Percentiles rank a stretch among this genome's conserved stretches.
phyloP scores from a whole-genome alignment of 2,797 vertebrate species.

The Oryzias sinensis region DNA sequence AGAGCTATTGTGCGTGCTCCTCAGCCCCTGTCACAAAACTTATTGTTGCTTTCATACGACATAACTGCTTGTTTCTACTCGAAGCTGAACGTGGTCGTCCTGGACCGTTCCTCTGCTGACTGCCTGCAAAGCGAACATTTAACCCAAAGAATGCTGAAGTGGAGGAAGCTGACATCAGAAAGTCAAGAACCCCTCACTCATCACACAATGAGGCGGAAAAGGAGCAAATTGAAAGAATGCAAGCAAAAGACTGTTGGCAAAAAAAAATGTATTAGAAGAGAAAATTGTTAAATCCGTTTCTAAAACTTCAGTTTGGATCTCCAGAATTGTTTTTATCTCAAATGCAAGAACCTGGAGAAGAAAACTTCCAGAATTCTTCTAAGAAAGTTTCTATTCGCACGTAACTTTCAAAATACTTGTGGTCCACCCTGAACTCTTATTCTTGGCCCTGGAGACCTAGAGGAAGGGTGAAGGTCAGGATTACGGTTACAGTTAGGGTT shows the following conservation, averaged over 20 bases:
- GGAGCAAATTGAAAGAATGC: conserved; percentile 43
- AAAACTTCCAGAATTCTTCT: conserved; percentile 11
- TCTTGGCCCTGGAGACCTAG: too few species aligned
- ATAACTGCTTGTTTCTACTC: conserved; percentile 52
- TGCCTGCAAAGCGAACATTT: conserved; percentile 33
- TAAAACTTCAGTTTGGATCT: neutral
- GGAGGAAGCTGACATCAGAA: conserved; percentile 64
- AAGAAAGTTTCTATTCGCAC: neutral
- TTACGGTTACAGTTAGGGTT: too few species aligned
- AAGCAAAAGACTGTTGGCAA: conserved; percentile 6
- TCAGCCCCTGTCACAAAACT: conserved; percentile 57
- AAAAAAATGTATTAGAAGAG: conserved; percentile 5
- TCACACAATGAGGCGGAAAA: conserved; percentile 37
- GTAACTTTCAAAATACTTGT: too few species aligned
- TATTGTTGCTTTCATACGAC: conserved; percentile 64
- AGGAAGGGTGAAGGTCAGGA: too few species aligned
- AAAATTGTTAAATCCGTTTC: neutral
- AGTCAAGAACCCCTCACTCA: conserved; percentile 58
- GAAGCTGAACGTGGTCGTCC: conserved; percentile 34
- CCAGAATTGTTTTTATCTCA: neutral
- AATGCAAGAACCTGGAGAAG: conserved; percentile 10
- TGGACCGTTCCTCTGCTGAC: conserved; percentile 31
- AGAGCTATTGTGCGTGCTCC: conserved; percentile 55
- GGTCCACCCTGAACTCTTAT: too few species aligned
- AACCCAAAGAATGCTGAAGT: conserved; percentile 42